Evolutionary conservation across 2,797 vertebrate genomes (phyloP), one percentile per base, ranked within the genome.

Genomic region (Leptoclinus maculatus): DNA sequence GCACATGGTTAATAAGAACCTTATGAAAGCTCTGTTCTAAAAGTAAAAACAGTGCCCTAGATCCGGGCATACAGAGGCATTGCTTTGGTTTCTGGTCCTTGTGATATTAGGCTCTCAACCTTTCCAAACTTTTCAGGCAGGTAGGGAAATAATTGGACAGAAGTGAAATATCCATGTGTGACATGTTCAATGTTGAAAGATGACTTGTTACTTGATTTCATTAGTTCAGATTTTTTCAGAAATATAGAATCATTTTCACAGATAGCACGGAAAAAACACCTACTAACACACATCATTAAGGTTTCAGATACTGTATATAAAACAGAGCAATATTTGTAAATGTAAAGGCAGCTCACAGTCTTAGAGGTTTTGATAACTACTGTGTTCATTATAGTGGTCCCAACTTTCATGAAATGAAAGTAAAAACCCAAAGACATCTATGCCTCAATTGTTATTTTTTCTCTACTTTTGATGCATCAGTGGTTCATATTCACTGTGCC

Each of bases 81-180:
- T 36, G 39, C 69, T 82, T 80, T 86, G 66, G 79, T 60, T 49
- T 75, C 32, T 41, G 76, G 34, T 45, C 32, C 68, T 38, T 74
- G 23, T 79, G 47, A 76, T 63, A 21, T 73, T n/a, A 49, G 21
- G 3, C 41, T 71, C 57, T 51, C 32, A 67, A 78, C 60, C 57
- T 67, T 79, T 62, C 29, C 19, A 49, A 73, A 56, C 23, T 45
- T 79, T 74, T 74, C 71, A 66, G 19, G 23, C 36, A 66, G 23
- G 45, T 23, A 3, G 6, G 21, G 23, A 53, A 23, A 9, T 87
- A 81, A 79, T 83, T 83, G 71, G 63, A 36, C 6, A 63, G 51
- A 41, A 49, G 29, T 77, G 36, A 70, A 78, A 66, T 74, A 83
- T 78, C 83, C 10, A 79, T 82, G 17, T 65, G 7, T 39, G 58